Evolutionary conservation across 1,140 invertebrate genomes (phyloP).

Genomic region (Saccostrea glomerata): DNA sequence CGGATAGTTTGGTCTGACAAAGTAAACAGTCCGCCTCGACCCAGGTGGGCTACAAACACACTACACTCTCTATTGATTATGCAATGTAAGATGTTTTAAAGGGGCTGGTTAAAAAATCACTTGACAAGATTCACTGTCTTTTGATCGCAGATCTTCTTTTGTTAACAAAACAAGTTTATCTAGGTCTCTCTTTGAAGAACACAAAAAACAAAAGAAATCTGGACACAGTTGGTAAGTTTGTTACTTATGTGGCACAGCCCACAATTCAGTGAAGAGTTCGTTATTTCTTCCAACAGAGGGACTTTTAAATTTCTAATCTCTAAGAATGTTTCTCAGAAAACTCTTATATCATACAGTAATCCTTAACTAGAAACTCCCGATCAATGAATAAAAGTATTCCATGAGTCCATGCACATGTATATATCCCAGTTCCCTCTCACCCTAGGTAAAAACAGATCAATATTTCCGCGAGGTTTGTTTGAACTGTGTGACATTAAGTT

Average conservation of each 20-base stretch:
- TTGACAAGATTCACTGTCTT: background rate
- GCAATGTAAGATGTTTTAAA: background rate
- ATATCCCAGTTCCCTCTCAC: background rate
- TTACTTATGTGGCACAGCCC: too few species aligned
- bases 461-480: background rate
- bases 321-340: background rate
- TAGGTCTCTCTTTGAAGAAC: background rate
- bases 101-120: background rate
- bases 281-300: background rate
- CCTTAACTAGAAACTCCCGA: background rate
- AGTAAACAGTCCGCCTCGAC: background rate
- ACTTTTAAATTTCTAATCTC: slow-evolving; percentile 5
- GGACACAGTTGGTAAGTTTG: background rate
- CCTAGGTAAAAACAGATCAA: background rate
- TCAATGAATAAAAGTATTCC: background rate
- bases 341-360: background rate
- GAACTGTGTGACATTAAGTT: background rate
- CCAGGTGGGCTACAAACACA: background rate
- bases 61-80: background rate
- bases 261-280: background rate
- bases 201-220: background rate
- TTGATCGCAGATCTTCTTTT: background rate
- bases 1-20: background rate
- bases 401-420: background rate
- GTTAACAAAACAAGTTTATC: background rate